phyloP scores from a whole-genome alignment of 2,888 invertebrate genomes.

The Thera britannica region DNA sequence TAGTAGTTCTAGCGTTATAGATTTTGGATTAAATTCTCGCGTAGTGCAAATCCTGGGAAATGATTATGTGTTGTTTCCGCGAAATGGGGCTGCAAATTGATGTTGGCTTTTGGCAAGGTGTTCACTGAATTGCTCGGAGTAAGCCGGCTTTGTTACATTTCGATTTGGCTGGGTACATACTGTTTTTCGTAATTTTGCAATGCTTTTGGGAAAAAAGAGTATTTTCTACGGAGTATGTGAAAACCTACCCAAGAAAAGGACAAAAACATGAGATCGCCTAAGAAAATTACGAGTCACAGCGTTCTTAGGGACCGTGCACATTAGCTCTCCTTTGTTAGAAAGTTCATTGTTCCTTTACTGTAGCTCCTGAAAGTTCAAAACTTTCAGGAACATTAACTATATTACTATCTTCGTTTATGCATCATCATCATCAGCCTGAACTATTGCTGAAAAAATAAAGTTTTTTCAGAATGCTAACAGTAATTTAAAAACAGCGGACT shows the following conservation, averaged over 20 bases:
- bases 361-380: background rate
- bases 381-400: too few species aligned
- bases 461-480: too few species aligned
- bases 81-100: conserved; percentile 32
- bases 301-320: conserved; percentile 32
- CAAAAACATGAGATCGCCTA: conserved; percentile 34
- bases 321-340: conserved; percentile 3
- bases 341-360: background rate
- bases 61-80: conserved; percentile 43
- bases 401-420: too few species aligned
- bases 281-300: conserved; percentile 43
- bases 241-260: conserved; percentile 27
- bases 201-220: conserved; percentile 15
- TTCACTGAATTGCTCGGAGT: conserved; percentile 12
- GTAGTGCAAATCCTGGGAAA: conserved; percentile 61
- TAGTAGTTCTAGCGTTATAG: conserved; percentile 75
- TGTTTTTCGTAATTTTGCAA: conserved; percentile 15
- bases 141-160: conserved; percentile 9
- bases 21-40: conserved; percentile 73
- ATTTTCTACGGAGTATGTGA: conserved; percentile 24
- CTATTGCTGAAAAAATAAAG: too few species aligned
- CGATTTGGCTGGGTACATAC: conserved; percentile 2
- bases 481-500: too few species aligned
- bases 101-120: conserved; percentile 26
- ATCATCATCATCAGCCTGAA: too few species aligned